Conservation (phyloP, 1,140 invertebrate species). For the Eurosta solidaginis region DNA sequence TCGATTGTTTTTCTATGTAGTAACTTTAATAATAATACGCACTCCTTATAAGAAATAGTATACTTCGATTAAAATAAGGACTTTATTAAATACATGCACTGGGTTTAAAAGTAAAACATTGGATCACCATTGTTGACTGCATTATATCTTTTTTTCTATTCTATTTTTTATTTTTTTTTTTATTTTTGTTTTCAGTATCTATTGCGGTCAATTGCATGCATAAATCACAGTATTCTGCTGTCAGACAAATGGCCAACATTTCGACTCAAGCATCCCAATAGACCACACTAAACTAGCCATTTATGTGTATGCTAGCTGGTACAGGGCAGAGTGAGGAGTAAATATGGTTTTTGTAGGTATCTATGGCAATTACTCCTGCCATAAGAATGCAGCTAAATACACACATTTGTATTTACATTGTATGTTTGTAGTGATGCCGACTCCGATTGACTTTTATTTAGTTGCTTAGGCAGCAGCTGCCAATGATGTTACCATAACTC, state of each 20-base stretch:
- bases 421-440: not conserved
- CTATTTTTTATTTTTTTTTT: not conserved
- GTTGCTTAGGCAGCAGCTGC: not conserved
- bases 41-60: too few species aligned
- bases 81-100: not conserved
- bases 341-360: too few species aligned
- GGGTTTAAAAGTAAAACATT: not conserved
- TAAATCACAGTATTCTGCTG: not conserved
- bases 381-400: too few species aligned
- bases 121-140: not conserved
- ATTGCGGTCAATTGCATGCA: not conserved
- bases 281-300: not conserved
- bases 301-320: too few species aligned
- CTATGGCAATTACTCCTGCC: too few species aligned
- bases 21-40: too few species aligned
- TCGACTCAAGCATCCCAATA: not conserved
- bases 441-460: not conserved
- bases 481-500: not conserved
- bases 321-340: not conserved
- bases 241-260: not conserved
- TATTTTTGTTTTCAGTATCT: not conserved
- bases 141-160: too few species aligned
- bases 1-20: too few species aligned
- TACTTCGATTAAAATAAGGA: too few species aligned
- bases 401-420: not conserved